Conservation (phyloP, 2,797 vertebrate species). For the Balearica regulorum region DNA sequence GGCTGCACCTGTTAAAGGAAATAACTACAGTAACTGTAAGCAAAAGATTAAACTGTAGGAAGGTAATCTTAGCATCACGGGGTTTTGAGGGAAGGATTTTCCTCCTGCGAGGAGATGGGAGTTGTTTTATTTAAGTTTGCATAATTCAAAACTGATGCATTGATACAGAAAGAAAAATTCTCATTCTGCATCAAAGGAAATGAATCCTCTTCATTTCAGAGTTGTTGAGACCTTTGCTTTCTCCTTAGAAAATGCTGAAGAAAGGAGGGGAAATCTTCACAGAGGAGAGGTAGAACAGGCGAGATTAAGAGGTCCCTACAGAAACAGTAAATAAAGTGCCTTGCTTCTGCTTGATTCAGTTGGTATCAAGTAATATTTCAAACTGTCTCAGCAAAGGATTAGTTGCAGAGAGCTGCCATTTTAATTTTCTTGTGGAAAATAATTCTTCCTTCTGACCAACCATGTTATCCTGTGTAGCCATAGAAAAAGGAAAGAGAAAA, state of each 20-base stretch:
- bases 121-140: not conserved
- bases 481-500: not conserved
- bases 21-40: not conserved
- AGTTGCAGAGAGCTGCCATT: not conserved
- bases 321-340: not conserved
- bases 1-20: not conserved
- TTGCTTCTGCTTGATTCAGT: not conserved
- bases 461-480: not conserved
- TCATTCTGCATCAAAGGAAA: not conserved
- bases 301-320: not conserved
- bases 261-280: not conserved
- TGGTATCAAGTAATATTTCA: not conserved
- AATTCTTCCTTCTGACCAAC: not conserved
- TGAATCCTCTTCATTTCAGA: not conserved
- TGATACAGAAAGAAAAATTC: not conserved
- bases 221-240: not conserved
- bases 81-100: not conserved
- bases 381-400: not conserved
- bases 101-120: not conserved
- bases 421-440: not conserved
- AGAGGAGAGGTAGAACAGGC: not conserved
- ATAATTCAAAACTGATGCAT: not conserved
- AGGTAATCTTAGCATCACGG: not conserved
- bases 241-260: not conserved
- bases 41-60: not conserved